Evolutionary conservation across 2,113 vertebrate genomes (phyloP).

Genomic region (Myocastor coypus): DNA sequence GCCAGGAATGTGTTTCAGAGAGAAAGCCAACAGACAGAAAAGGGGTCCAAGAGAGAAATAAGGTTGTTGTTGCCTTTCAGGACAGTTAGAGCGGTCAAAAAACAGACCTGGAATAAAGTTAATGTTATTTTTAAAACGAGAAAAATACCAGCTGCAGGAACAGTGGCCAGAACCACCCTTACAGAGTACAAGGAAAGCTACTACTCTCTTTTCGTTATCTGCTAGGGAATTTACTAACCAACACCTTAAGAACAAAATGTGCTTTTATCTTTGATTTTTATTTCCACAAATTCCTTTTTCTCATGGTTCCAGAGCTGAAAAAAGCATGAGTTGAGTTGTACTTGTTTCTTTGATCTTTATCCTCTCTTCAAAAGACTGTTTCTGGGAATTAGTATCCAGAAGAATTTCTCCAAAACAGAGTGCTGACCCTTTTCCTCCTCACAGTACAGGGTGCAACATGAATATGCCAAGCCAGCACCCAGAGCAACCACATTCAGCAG

Average conservation of each 20-base stretch:
- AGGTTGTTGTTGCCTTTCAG: conserved; percentile 61
- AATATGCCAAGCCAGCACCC: neutral
- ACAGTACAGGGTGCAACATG: neutral
- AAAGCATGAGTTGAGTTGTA: conserved; percentile 25
- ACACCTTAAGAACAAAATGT: conserved; percentile 72
- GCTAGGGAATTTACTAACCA: conserved; percentile 56
- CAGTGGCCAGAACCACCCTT: conserved; percentile 71
- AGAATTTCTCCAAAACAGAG: neutral
- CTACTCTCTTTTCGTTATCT: conserved; percentile 72
- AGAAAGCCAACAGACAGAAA: neutral
- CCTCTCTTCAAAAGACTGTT: neutral
- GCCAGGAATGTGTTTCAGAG: neutral
- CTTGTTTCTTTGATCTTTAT: conserved; percentile 58
- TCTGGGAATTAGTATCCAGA: neutral
- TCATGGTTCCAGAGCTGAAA: conserved; percentile 58
- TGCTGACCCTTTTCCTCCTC: neutral
- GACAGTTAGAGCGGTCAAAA: conserved; percentile 61
- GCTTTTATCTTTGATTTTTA: conserved; percentile 67
- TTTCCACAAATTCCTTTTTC: conserved; percentile 57
- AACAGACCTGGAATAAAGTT: conserved; percentile 76
- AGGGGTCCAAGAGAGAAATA: neutral
- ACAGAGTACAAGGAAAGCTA: conserved; percentile 75
- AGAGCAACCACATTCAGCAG: neutral
- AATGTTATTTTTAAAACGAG: conserved; percentile 78
- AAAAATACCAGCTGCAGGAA: conserved; percentile 75